These are phyloP conservation scores for Drosophila gunungcola DNA, from an alignment of 1,140 invertebrate species.

Conservation along the genomic window DNA sequence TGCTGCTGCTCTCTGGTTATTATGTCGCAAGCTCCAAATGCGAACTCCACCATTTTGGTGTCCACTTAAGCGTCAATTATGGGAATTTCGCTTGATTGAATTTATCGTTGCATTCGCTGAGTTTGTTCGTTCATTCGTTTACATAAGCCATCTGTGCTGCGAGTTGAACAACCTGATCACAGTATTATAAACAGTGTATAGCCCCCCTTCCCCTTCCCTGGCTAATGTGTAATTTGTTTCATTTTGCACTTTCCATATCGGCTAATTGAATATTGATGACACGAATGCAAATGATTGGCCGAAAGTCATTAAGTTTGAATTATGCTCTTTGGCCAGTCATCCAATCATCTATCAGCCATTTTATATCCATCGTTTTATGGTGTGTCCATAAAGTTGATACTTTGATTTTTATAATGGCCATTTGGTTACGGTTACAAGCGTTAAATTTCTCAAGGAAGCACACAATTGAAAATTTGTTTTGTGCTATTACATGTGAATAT, in stretches of 20 bases:
- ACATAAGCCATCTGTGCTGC: slow-evolving; percentile 58
- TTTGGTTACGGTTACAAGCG: slow-evolving; percentile 55
- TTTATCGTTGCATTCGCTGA: slow-evolving; percentile 60
- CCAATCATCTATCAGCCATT: slow-evolving; percentile 17
- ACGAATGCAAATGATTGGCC: slow-evolving; percentile 54
- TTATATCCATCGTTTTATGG: slow-evolving; percentile 21
- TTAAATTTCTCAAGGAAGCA: slow-evolving; percentile 80
- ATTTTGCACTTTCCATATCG: slow-evolving; percentile 47
- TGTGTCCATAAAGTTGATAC: slow-evolving; percentile 30
- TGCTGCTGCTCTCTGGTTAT: slow-evolving; percentile 50
- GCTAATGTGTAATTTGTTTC: slow-evolving; percentile 23
- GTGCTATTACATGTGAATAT: slow-evolving; percentile 24
- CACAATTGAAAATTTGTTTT: slow-evolving; percentile 47
- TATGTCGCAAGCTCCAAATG: slow-evolving; percentile 70
- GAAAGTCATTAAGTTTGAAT: slow-evolving; percentile 68
- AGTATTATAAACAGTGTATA: slow-evolving; percentile 20
- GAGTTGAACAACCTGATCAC: slow-evolving; percentile 69
- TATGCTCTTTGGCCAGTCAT: slow-evolving; percentile 51
- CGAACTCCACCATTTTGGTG: slow-evolving; percentile 63
- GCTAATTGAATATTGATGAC: slow-evolving; percentile 66
- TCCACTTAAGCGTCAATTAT: slow-evolving; percentile 83
- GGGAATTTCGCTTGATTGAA: slow-evolving; percentile 83
- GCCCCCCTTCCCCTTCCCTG: neutral
- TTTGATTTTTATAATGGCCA: slow-evolving; percentile 36
- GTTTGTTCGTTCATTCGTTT: slow-evolving; percentile 41